Evolutionary conservation across 2,797 vertebrate species (phyloP).

Genomic region (Apodemus agrarius): DNA sequence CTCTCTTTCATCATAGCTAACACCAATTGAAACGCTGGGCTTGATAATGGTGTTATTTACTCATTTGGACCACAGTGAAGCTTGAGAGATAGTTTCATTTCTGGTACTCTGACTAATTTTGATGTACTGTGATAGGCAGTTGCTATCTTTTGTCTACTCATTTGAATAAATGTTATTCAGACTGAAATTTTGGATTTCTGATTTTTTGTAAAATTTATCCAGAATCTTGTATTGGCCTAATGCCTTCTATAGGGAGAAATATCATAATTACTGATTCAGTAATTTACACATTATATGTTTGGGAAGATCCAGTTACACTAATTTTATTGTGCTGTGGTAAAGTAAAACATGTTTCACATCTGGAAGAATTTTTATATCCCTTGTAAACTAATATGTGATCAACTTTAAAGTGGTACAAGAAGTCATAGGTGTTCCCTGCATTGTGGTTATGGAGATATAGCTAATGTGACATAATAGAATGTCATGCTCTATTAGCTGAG

Average conservation of each 20-base stretch:
- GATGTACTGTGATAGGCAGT: neutral
- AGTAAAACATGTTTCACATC: neutral
- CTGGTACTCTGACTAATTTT: conserved; percentile 21
- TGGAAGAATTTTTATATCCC: neutral
- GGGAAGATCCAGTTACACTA: neutral
- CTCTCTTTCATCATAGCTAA: neutral
- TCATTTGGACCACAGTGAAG: neutral
- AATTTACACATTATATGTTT: neutral
- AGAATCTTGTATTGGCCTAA: neutral
- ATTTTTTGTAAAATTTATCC: neutral
- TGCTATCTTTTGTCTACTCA: neutral
- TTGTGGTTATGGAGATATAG: neutral
- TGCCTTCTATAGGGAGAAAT: neutral
- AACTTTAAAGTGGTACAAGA: neutral
- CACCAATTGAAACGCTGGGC: neutral
- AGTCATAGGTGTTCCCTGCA: neutral
- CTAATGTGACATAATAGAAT: neutral
- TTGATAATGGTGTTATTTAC: neutral
- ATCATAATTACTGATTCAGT: conserved; percentile 6
- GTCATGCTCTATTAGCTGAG: neutral
- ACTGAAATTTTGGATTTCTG: neutral
- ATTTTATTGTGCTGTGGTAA: neutral
- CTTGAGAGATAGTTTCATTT: neutral
- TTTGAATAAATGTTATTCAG: conserved; percentile 1
- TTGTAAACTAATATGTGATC: neutral